phyloP scores from a whole-genome alignment of 2,797 vertebrate genomes.

The Microcaecilia unicolor region DNA sequence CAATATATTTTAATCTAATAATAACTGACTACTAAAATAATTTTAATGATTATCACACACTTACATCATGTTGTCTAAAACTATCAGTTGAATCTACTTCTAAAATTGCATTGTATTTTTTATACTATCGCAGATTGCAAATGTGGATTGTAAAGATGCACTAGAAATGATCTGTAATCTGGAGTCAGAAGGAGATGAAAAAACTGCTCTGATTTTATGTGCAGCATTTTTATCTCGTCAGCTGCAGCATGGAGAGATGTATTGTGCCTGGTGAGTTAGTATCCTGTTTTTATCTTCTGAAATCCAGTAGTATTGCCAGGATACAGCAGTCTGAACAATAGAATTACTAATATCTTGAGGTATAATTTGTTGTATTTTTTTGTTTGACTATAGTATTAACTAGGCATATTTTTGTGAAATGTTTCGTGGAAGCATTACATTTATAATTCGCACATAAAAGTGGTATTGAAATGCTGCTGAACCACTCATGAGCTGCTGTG shows the following conservation, averaged over 20 bases:
- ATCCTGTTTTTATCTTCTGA: slow-evolving; percentile 8
- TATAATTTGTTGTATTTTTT: too few species aligned
- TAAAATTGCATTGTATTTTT: slow-evolving; percentile 21
- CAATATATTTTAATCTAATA: too few species aligned
- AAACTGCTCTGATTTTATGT: slow-evolving; percentile 82
- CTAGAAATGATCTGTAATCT: slow-evolving; percentile 98
- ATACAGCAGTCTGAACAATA: not conserved
- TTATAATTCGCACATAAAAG: too few species aligned
- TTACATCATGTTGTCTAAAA: too few species aligned
- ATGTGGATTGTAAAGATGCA: slow-evolving; percentile 89
- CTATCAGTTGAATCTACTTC: too few species aligned
- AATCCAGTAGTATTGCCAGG: not conserved
- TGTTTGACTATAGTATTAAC: too few species aligned
- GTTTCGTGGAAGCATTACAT: too few species aligned
- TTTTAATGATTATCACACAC: too few species aligned
- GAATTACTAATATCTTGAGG: not conserved
- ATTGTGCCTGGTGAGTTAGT: slow-evolving; percentile 87
- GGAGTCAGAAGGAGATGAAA: slow-evolving; percentile 90
- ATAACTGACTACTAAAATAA: too few species aligned
- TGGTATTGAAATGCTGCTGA: too few species aligned
- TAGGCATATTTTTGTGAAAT: too few species aligned
- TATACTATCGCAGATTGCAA: slow-evolving; percentile 65
- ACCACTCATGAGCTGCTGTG: too few species aligned
- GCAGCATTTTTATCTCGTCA: slow-evolving; percentile 89
- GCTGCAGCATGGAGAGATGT: slow-evolving; percentile 84